Evolutionary conservation across 1,140 invertebrate species (phyloP).

Genomic region (Branchinecta lynchi): DNA sequence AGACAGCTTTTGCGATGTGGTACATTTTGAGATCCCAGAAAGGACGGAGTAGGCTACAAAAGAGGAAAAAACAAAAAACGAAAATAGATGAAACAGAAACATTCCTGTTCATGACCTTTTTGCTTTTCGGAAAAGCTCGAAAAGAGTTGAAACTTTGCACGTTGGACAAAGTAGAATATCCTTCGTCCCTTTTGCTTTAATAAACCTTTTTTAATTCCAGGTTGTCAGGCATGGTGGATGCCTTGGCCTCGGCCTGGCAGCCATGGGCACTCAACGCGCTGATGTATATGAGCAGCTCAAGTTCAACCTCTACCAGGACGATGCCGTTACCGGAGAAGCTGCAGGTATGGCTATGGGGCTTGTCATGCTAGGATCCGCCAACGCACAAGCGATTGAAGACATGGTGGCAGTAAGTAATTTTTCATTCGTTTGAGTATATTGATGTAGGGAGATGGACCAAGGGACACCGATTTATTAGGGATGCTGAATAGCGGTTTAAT

Average conservation of each 20-base stretch:
- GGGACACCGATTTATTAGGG: no score
- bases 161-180: background rate
- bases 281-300: constrained; percentile 93
- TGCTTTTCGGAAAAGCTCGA: no score
- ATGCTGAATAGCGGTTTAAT: no score
- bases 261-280: constrained; percentile 71
- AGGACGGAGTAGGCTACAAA: no score
- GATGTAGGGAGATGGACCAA: no score
- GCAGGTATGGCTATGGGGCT: constrained; percentile 96
- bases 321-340: constrained; percentile 95
- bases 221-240: constrained; percentile 93
- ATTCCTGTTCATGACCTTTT: no score
- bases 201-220: constrained; percentile 29
- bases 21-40: no score
- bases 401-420: constrained; percentile 61
- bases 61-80: no score
- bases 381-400: constrained; percentile 72
- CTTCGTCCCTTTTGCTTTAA: constrained; percentile 15
- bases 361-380: constrained; percentile 91
- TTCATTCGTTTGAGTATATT: constrained; percentile 5
- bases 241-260: constrained; percentile 82
- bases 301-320: constrained; percentile 94
- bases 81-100: no score
- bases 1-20: no score
- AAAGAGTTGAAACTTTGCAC: no score